Base-by-base conservation (phyloP, 2,113 vertebrate species). In the Triplophysa siluroides region DNA sequence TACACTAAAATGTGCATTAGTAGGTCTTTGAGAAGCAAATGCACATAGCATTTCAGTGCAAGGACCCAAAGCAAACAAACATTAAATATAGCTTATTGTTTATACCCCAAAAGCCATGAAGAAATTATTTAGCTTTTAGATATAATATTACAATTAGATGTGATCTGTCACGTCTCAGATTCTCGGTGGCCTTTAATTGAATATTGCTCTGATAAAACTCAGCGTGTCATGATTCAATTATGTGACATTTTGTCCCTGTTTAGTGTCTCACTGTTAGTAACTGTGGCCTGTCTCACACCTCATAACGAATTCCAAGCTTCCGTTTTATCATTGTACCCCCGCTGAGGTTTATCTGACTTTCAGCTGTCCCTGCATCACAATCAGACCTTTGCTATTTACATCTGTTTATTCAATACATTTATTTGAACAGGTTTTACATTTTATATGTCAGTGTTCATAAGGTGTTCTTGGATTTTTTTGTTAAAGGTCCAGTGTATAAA, bases 151-250 rank as follows among this genome's bases (percentile, higher is more conserved):
- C 12, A 13, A 38, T 23, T 60, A 73, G 33, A 60, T 73, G 23
- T 43, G 38, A 60, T 60, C 16, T 3, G 18, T 72, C 26, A 33
- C 18, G 8, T 71, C 16, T 33, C 33, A 60, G 16, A 58, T 73
- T 54, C n/a, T 41, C 54, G 21, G 54, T 13, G 19, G 52, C 13
- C 12, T 18, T 60, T 60, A 58, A 60, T 73, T 41, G 29, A 6
- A 60, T 60, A 41, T 5, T 43, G n/a, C 12, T 73, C n/a, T 56
- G 54, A 60, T 73, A 73, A 73, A 60, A 60, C 19, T 73, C 70
- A 43, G 12, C 43, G 54, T 73, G 70, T 38, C 70, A 60, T 60
- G 60, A 73, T 73, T 73, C 70, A 73, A 73, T 60, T 60, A 73
- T 41, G 54, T 73, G 70, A 73, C 70, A 73, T 73, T 43, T 73